Conservation (phyloP, 2,888 invertebrate genomes). For the Panzeria rudis region DNA sequence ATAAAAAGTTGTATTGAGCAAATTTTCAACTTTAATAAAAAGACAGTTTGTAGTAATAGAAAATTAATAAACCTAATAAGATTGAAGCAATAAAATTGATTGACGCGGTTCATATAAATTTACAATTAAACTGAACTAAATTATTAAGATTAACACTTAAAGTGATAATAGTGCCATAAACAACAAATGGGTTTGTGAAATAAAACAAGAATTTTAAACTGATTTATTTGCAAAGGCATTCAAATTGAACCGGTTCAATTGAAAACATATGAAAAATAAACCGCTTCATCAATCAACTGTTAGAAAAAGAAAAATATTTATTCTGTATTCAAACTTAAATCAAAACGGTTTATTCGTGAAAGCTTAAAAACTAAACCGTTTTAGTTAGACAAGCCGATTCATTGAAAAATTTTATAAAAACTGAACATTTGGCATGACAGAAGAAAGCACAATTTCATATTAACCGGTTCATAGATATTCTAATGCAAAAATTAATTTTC, state of each 20-base stretch:
- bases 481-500: constrained; percentile 4
- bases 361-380: too few species aligned
- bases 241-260: background rate
- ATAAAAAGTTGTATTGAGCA: background rate
- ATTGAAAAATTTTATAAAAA: too few species aligned
- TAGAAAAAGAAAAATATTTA: too few species aligned
- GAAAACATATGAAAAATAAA: too few species aligned
- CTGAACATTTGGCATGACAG: too few species aligned
- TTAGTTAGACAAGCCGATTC: too few species aligned
- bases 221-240: background rate
- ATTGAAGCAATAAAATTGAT: background rate
- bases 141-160: background rate
- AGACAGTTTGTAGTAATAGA: background rate
- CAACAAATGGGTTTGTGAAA: background rate
- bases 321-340: too few species aligned
- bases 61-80: background rate
- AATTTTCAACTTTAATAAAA: background rate
- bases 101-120: background rate
- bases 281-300: too few species aligned
- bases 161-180: background rate
- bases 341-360: too few species aligned
- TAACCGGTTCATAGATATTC: background rate
- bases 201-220: background rate
- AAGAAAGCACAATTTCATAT: too few species aligned
- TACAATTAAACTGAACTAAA: background rate